These are phyloP conservation scores for Rambutsinella grinnellia DNA, from an alignment of 2,888 invertebrate genomes.

Conservation along the genomic window DNA sequence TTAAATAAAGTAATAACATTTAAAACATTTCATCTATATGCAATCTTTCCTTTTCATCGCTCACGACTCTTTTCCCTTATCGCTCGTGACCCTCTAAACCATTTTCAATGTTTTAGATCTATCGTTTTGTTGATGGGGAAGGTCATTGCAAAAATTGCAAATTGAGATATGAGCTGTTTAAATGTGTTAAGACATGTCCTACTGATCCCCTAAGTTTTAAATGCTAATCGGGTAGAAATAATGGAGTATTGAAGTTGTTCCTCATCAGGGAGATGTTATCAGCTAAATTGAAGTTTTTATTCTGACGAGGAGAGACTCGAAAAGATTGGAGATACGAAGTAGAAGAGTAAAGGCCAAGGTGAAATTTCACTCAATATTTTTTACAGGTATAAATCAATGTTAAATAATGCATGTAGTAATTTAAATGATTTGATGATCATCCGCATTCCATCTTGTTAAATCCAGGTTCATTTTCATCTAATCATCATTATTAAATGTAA, in stretches of 20 bases:
- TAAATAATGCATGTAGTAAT: too few species aligned
- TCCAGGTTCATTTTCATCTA: too few species aligned
- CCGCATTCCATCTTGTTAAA: too few species aligned
- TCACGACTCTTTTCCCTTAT: slow-evolving; percentile 24
- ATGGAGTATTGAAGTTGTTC: not conserved
- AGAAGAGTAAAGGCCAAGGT: not conserved
- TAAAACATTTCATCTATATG: not conserved
- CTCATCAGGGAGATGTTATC: slow-evolving; percentile 14
- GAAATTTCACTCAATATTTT: not conserved
- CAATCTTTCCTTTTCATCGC: slow-evolving; percentile 24
- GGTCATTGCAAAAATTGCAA: not conserved
- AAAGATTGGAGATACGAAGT: not conserved
- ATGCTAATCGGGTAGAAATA: not conserved
- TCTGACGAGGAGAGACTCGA: too few species aligned
- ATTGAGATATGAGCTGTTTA: not conserved
- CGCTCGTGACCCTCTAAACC: slow-evolving; percentile 24
- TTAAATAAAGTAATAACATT: slow-evolving; percentile 28
- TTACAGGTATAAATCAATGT: too few species aligned
- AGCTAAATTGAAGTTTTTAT: slow-evolving; percentile 32
- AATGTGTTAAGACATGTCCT: slow-evolving; percentile 4
- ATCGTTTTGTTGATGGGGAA: not conserved
- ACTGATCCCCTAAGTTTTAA: slow-evolving; percentile 14
- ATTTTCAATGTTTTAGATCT: not conserved
- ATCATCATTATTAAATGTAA: too few species aligned
- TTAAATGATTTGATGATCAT: too few species aligned